Base-by-base conservation (phyloP, 2,888 invertebrate genomes). In the Lasius fuliginosus region DNA sequence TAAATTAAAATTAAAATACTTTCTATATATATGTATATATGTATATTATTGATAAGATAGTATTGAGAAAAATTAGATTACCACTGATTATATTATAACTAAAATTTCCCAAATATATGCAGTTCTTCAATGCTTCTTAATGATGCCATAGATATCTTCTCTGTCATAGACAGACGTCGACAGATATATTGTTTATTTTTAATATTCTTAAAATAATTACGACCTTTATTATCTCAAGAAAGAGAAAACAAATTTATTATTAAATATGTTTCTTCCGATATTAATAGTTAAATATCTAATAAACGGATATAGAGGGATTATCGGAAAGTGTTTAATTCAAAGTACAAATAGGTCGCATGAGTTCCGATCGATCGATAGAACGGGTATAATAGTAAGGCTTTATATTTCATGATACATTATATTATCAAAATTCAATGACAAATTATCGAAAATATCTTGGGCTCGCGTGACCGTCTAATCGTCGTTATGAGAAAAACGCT, bases 271-370 rank as follows among this genome's bases (percentile, higher is more conserved):
- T 36, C 5, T 4, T 27, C 27, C 30, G n/a, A 46, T 8, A 67
- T n/a, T 68, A n/a, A 67, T 56, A 64, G 18, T 11, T 75, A 77
- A 77, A 77, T 77, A 68, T 58, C 40, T 77, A 68, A 77, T 42
- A 68, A 77, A 68, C 30, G 62, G n/a, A 81, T 74, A 36, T 23
- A 77, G 23, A 23, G 33, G 9, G n/a, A 77, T 77, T 77, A 77
- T 77, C 69, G 69, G 58, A 58, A 77, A 77, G 1, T 65, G 56
- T 67, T 56, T 76, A 56, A 27, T n/a, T 42, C 49, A 30, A 30
- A 56, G 23, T 36, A 67, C 8, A 67, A 58, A 65, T 49, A 49
- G 23, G 40, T 49, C 58, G 15, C 36, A 67, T 40, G 65, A 56
- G 30, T 46, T 23, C 15, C 62, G 23, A 9, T n/a, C 68, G 40